Conservation (phyloP, 2,888 invertebrate species). For the Nematopogon swammerdamellus region DNA sequence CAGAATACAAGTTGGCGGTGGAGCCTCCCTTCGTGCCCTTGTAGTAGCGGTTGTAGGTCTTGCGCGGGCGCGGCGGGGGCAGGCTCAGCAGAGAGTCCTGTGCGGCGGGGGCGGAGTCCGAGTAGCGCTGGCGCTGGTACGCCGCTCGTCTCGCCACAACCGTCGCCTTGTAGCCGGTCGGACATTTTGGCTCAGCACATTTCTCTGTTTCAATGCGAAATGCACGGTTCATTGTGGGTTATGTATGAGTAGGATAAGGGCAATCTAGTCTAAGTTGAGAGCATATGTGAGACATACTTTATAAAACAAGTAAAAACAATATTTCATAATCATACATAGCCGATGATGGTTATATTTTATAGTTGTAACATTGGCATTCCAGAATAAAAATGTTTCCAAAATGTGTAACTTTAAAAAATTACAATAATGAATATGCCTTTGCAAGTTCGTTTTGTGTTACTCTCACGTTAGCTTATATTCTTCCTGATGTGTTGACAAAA, state of each 20-base stretch:
- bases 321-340: no score
- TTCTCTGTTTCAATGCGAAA: slow-evolving; percentile 29
- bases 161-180: slow-evolving; percentile 51
- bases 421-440: no score
- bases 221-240: background rate
- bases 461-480: no score
- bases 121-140: slow-evolving; percentile 68
- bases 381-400: no score
- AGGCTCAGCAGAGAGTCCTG: slow-evolving; percentile 10
- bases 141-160: slow-evolving; percentile 29
- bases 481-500: background rate
- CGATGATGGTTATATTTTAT: no score
- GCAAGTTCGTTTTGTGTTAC: no score
- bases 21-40: slow-evolving; percentile 29
- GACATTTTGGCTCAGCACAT: slow-evolving; percentile 58
- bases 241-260: no score
- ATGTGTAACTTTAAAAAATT: no score
- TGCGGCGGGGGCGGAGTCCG: slow-evolving; percentile 41
- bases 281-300: background rate
- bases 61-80: slow-evolving; percentile 32
- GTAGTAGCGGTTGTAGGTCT: slow-evolving; percentile 34
- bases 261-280: no score
- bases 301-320: no score
- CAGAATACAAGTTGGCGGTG: slow-evolving; percentile 14
- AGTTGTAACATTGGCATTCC: no score